Evolutionary conservation across 2,888 invertebrate genomes (phyloP), one percentile per base, ranked within the genome.

Genomic region (Nasonia oneida): DNA sequence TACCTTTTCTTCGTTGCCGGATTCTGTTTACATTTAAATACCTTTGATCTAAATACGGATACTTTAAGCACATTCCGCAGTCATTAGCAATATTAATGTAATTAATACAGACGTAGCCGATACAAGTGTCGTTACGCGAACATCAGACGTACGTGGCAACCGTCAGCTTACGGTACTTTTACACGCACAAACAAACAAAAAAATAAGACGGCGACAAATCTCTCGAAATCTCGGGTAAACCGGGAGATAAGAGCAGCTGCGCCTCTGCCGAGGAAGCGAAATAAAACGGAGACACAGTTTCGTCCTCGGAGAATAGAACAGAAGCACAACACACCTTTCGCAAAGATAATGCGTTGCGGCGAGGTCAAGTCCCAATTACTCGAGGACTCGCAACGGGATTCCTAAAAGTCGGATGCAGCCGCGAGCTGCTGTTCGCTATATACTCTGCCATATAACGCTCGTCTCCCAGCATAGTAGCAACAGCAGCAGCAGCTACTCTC

Each of bases 291-390:
- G 71, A 6, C 18, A 39, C 71, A 70, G 37, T 70, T 10, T 12
- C 10, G 53, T 53, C 18, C 53, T 53, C 53, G 10, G 64, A 10
- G 12, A 64, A 15, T 3, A 53, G 53, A 61, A 8, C 57, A 8
- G n/a, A 61, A 18, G 57, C 18, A 8, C 5, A 15, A 15, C 14
- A 37, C 18, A 39, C 37, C 39, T 33, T 33, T 71, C 37, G 37
- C 15, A 6, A n/a, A 37, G 39, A 39, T 71, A 71, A 71, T 71
- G 15, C 71, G 39, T 10, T 15, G 39, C 18, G 37, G 71, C 71
- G 71, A 71, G 39, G 71, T 71, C 39, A 71, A 71, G 71, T 71
- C 39, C 37, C 71, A 71, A 71, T 71, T 71, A 71, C 71, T 71
- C 37, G 71, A 39, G 18, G 39, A 39, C 71, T 39, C 14, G 71